phyloP scores from a whole-genome alignment of 2,113 vertebrate genomes.

The Acinonyx jubatus region DNA sequence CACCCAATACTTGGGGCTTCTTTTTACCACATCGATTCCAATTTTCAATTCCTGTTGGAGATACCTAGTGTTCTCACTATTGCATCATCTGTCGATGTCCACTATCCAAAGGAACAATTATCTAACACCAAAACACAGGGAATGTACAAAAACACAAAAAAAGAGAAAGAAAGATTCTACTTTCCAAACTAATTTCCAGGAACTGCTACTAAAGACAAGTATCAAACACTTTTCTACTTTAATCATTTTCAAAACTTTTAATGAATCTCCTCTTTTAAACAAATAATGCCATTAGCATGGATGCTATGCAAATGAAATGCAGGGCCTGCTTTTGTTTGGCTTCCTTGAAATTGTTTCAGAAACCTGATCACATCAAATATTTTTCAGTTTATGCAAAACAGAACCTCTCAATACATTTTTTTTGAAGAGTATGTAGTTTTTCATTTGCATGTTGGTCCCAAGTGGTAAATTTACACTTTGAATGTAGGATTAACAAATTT shows the following conservation, averaged over 20 bases:
- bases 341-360: constrained; percentile 73
- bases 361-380: constrained; percentile 71
- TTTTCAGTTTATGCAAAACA: constrained; percentile 79
- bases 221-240: constrained; percentile 60
- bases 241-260: constrained; percentile 75
- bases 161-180: background rate
- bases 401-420: constrained; percentile 70
- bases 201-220: constrained; percentile 16
- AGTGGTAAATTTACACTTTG: constrained; percentile 53
- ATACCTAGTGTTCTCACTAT: background rate
- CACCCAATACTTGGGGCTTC: background rate
- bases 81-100: background rate
- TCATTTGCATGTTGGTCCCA: constrained; percentile 69
- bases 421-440: constrained; percentile 61
- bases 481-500: constrained; percentile 66
- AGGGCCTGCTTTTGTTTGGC: constrained; percentile 56
- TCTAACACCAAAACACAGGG: background rate
- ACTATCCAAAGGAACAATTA: background rate
- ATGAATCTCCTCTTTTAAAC: constrained; percentile 75
- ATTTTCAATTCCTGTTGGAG: background rate
- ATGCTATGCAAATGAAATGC: constrained; percentile 73
- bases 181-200: constrained; percentile 46
- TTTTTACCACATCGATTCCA: background rate
- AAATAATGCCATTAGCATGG: constrained; percentile 69
- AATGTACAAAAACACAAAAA: background rate